These are phyloP conservation scores for Fragum fragum DNA, from an alignment of 2,888 invertebrate genomes.

Conservation along the genomic window DNA sequence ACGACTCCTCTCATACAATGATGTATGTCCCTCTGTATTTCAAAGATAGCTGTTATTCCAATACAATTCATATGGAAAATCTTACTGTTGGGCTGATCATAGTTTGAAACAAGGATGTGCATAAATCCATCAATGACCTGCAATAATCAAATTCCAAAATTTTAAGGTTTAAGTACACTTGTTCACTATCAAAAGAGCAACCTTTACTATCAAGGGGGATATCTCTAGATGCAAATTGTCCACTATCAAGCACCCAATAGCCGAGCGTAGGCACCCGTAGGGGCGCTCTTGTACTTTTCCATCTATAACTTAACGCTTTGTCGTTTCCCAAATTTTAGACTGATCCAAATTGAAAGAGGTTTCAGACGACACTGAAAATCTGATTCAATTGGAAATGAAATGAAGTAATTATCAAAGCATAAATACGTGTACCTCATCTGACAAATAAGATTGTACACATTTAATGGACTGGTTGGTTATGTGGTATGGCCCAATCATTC, in stretches of 20 bases:
- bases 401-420: neutral
- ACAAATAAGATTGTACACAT: neutral
- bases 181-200: too few species aligned
- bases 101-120: neutral
- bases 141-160: neutral
- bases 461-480: neutral
- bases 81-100: neutral
- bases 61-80: neutral
- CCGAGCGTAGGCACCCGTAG: too few species aligned
- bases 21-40: neutral
- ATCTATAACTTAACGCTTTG: too few species aligned
- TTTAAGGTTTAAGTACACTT: neutral
- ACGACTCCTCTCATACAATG: slow-evolving; percentile 4
- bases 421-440: neutral
- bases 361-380: too few species aligned
- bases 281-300: too few species aligned
- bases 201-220: too few species aligned
- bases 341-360: too few species aligned
- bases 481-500: neutral
- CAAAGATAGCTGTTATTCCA: slow-evolving; percentile 8
- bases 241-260: too few species aligned
- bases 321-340: too few species aligned
- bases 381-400: neutral
- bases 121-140: neutral
- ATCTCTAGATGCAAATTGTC: too few species aligned